Conservation (phyloP, 1,140 invertebrate genomes). For the Drosophila trapezifrons region DNA sequence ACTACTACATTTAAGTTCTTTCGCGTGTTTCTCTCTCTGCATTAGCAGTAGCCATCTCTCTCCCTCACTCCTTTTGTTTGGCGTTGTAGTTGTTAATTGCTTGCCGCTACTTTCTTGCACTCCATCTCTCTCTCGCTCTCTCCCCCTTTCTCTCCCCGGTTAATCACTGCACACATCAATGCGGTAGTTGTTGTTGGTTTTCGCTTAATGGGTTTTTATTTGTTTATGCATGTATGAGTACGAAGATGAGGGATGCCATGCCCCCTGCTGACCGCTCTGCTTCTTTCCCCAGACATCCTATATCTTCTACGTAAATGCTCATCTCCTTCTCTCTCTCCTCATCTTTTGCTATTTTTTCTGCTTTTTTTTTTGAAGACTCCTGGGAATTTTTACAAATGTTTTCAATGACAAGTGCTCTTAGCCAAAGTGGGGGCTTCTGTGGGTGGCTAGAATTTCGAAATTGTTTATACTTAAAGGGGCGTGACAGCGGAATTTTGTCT, state of each 20-base stretch:
- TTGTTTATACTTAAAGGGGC: conserved; percentile 52
- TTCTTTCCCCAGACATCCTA: conserved; percentile 7
- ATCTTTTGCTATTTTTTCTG: conserved; percentile 41
- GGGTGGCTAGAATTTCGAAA: conserved; percentile 29
- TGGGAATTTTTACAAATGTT: conserved; percentile 77
- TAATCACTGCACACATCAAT: conserved; percentile 75
- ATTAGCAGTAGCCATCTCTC: conserved; percentile 13
- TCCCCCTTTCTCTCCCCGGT: conserved; percentile 33
- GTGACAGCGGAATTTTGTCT: conserved; percentile 19
- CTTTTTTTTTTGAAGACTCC: conserved; percentile 36
- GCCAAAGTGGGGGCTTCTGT: neutral
- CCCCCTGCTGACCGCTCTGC: conserved; percentile 41
- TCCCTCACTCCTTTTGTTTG: conserved; percentile 52
- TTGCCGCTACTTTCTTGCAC: conserved; percentile 76
- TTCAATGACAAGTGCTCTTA: conserved; percentile 72
- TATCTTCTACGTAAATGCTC: neutral
- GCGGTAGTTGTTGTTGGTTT: conserved; percentile 68
- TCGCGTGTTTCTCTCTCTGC: neutral
- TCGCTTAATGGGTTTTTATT: conserved; percentile 81
- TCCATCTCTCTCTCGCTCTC: conserved; percentile 5
- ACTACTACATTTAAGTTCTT: no score
- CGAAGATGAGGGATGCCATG: conserved; percentile 56
- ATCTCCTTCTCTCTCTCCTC: neutral
- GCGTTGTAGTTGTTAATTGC: conserved; percentile 79
- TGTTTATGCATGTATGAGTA: conserved; percentile 67